A percentile compares a stretch with the other conserved stretches of the same genome.
Evolutionary conservation across 2,888 invertebrate species (phyloP).

Genomic region (Chrysolina oricalcia): DNA sequence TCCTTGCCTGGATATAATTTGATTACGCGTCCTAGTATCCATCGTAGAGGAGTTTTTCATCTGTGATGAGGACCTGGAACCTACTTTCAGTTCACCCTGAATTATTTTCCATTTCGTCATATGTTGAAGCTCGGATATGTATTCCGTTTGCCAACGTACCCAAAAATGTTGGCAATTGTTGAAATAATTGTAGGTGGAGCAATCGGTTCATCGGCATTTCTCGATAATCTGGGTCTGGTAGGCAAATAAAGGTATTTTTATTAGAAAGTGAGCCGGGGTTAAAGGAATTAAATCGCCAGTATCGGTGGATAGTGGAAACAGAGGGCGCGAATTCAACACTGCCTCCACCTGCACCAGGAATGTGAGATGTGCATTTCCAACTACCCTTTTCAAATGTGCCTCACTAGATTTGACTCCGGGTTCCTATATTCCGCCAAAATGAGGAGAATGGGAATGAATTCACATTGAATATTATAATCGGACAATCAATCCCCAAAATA

Average conservation of each 20-base stretch:
- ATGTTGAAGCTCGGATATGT: constrained; percentile 52
- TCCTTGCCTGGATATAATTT: no score
- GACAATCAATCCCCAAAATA: neutral
- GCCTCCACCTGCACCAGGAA: no score
- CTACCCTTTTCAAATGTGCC: constrained; percentile 56
- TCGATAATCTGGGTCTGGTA: constrained; percentile 46
- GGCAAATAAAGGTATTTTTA: constrained; percentile 50
- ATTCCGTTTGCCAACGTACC: constrained; percentile 53
- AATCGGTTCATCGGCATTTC: constrained; percentile 42
- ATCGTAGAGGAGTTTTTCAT: no score
- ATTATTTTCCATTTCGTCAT: no score
- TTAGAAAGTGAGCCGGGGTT: constrained; percentile 59
- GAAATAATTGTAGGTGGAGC: constrained; percentile 47
- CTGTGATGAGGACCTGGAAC: constrained; percentile 18
- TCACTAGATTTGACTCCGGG: constrained; percentile 58
- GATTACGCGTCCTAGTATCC: constrained; percentile 2
- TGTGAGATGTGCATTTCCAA: no score
- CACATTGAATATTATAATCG: constrained; percentile 56
- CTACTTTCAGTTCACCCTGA: neutral
- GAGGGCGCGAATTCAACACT: no score
- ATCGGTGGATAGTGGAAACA: no score
- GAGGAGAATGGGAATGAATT: constrained; percentile 61
- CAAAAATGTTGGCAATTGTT: constrained; percentile 50
- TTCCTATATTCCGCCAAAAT: constrained; percentile 55
- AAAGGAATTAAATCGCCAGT: no score